These are phyloP conservation scores for Montifringilla adamsi DNA, from an alignment of 2,113 vertebrate species.

Conservation along the genomic window DNA sequence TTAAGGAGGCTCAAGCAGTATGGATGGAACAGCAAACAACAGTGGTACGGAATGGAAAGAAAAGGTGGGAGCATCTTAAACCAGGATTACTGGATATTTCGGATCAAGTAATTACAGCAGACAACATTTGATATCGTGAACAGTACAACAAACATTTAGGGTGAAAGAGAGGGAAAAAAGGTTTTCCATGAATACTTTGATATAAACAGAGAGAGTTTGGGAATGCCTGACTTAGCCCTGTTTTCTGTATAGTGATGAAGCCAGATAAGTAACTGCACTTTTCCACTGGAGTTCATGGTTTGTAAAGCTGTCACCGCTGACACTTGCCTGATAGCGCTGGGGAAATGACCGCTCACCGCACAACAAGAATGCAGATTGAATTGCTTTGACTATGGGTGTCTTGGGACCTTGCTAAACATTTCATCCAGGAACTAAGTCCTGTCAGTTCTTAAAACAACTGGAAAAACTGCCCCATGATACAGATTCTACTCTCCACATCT, in stretches of 20 bases:
- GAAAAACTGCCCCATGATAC: slow-evolving; percentile 11
- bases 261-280: slow-evolving; percentile 26
- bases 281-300: not conserved
- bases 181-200: not conserved
- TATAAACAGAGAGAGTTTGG: not conserved
- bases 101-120: not conserved
- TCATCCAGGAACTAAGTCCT: not conserved
- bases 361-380: slow-evolving; percentile 54
- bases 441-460: slow-evolving; percentile 12
- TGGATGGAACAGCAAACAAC: not conserved
- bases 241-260: not conserved
- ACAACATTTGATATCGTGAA: not conserved
- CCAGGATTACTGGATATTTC: not conserved
- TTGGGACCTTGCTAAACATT: slow-evolving; percentile 53
- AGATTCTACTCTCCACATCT: not conserved
- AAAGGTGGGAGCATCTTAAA: not conserved
- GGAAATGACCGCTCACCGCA: slow-evolving; percentile 28
- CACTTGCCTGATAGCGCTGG: slow-evolving; percentile 28
- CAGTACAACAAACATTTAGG: not conserved
- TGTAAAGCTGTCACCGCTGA: slow-evolving; percentile 38
- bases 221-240: not conserved
- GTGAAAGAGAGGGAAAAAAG: not conserved
- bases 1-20: not conserved
- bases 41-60: not conserved
- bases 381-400: slow-evolving; percentile 32